phyloP scores from a whole-genome alignment of 2,888 invertebrate species.

The Mongoloraphidia duomilia region DNA sequence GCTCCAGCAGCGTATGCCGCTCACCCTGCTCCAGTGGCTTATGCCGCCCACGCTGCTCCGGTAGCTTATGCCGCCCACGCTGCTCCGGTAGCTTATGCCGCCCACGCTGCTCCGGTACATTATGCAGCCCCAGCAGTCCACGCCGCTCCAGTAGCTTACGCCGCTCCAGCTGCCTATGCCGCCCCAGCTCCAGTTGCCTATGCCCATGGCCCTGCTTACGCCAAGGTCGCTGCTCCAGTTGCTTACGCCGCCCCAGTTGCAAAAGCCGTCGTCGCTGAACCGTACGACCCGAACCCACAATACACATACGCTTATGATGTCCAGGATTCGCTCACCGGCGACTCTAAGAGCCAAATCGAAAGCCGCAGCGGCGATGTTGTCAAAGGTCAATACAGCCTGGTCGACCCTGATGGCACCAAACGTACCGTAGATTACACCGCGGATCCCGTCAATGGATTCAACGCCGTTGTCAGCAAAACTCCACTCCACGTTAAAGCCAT shows the following conservation, averaged over 20 bases:
- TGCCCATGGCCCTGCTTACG: neutral
- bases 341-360: constrained; percentile 33
- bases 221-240: constrained; percentile 3
- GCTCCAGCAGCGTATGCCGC: constrained; percentile 3
- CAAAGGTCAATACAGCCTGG: constrained; percentile 32
- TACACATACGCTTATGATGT: constrained; percentile 34
- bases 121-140: constrained; percentile 1
- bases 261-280: constrained; percentile 21
- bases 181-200: constrained; percentile 3
- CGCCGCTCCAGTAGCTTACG: constrained; percentile 18
- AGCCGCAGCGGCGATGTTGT: constrained; percentile 32
- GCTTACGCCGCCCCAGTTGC: constrained; percentile 13
- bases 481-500: constrained; percentile 22
- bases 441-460: constrained; percentile 35
- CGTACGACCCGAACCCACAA: constrained; percentile 32
- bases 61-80: neutral
- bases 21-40: neutral
- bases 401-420: constrained; percentile 33
- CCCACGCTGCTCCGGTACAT: neutral
- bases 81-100: neutral
- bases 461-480: constrained; percentile 31
- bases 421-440: constrained; percentile 34
- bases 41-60: neutral
- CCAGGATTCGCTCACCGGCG: constrained; percentile 32
- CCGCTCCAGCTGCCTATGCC: constrained; percentile 15